Conservation (phyloP, 92 coral and sea anemone species). For the Micromussa lordhowensis region DNA sequence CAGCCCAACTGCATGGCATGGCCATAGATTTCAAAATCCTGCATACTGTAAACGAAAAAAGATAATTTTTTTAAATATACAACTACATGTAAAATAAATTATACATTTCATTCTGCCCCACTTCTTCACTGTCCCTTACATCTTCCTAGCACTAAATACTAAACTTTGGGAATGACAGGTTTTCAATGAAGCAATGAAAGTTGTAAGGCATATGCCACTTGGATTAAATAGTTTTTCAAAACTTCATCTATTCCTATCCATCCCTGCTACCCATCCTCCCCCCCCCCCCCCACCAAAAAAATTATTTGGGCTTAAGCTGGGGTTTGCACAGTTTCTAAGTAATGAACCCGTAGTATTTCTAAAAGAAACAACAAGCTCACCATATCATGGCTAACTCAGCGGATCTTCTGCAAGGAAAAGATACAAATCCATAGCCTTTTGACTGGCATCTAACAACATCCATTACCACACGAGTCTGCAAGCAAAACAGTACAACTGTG, state of each 20-base stretch:
- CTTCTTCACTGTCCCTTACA: background rate
- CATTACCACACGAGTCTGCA: slow-evolving; percentile 69
- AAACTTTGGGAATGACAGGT: too few species aligned
- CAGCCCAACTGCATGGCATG: slow-evolving; percentile 77
- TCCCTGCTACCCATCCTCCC: too few species aligned
- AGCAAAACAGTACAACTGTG: background rate
- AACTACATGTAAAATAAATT: too few species aligned
- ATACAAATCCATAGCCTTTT: slow-evolving; percentile 79
- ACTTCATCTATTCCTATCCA: too few species aligned
- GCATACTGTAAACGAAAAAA: slow-evolving; percentile 53
- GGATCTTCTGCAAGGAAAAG: slow-evolving; percentile 77
- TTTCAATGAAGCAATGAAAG: too few species aligned
- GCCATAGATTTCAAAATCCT: slow-evolving; percentile 74
- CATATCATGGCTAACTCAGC: slow-evolving; percentile 82
- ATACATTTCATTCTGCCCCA: background rate
- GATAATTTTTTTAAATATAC: too few species aligned
- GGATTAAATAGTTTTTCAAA: too few species aligned
- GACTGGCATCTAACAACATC: slow-evolving; percentile 55
- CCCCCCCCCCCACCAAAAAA: too few species aligned
- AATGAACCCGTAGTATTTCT: too few species aligned
- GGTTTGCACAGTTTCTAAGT: background rate
- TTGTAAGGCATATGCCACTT: too few species aligned
- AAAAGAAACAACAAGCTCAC: slow-evolving; percentile 11
- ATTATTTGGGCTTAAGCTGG: too few species aligned
- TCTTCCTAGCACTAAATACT: too few species aligned